Conservation (phyloP, 1,140 invertebrate species). For the Zaprionus nigranus region DNA sequence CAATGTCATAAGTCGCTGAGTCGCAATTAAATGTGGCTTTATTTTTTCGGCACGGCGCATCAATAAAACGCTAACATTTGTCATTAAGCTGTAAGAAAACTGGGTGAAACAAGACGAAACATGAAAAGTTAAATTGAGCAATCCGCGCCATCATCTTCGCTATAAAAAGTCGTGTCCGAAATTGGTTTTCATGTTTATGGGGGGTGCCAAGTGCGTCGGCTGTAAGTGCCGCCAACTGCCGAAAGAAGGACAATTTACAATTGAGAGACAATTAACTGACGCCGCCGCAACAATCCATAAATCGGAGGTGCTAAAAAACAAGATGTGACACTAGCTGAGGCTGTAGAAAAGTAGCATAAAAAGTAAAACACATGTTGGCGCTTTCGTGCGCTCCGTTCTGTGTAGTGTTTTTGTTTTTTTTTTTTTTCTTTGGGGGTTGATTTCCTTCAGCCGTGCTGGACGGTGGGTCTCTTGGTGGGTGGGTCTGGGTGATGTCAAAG, state of each 20-base stretch:
- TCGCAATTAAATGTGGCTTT: slow-evolving; percentile 53
- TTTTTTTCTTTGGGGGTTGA: slow-evolving; percentile 59
- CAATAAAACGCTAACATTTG: slow-evolving; percentile 60
- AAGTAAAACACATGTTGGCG: slow-evolving; percentile 60
- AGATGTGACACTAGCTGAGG: slow-evolving; percentile 3
- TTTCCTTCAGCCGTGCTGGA: slow-evolving; percentile 32
- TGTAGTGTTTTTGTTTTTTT: slow-evolving; percentile 42
- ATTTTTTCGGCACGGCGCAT: slow-evolving; percentile 29
- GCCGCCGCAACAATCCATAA: slow-evolving; percentile 56
- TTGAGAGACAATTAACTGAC: slow-evolving; percentile 69
- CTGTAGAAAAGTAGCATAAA: slow-evolving; percentile 37
- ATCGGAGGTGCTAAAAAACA: slow-evolving; percentile 71
- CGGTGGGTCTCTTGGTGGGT: not conserved
- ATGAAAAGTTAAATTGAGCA: slow-evolving; percentile 77
- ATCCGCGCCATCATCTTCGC: slow-evolving; percentile 70
- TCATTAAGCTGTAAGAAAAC: slow-evolving; percentile 71
- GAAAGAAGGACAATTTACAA: slow-evolving; percentile 69
- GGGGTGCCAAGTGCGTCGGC: slow-evolving; percentile 18
- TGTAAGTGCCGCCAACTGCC: slow-evolving; percentile 60
- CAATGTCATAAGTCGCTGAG: slow-evolving; percentile 44
- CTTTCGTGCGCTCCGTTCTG: slow-evolving; percentile 20
- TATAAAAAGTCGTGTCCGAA: slow-evolving; percentile 57
- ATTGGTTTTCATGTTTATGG: slow-evolving; percentile 59
- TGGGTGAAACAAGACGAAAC: slow-evolving; percentile 55
- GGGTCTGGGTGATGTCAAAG: slow-evolving; percentile 25